Evolutionary conservation across 2,888 invertebrate genomes (phyloP).

Genomic region (Lycocerus yunnanus): DNA sequence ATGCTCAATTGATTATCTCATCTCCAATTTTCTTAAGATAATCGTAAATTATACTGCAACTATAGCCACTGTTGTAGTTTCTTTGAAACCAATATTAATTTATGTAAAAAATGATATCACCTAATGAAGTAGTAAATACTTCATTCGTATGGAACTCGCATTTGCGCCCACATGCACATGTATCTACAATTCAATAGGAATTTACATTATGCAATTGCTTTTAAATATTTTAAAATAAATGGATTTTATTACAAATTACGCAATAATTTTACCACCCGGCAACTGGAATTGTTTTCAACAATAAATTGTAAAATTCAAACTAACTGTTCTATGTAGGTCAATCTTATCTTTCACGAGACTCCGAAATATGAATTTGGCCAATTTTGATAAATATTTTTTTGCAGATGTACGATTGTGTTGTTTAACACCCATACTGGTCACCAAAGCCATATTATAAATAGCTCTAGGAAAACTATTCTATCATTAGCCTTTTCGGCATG

Average conservation of each 20-base stretch:
- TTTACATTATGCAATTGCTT: background rate
- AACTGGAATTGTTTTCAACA: background rate
- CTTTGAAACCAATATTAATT: background rate
- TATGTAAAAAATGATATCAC: background rate
- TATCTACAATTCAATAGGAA: background rate
- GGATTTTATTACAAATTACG: background rate
- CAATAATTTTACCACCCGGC: background rate
- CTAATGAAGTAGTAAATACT: background rate
- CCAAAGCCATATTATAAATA: slow-evolving; percentile 84
- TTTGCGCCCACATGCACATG: background rate
- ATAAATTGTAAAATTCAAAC: background rate
- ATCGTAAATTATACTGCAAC: background rate
- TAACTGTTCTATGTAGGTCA: background rate
- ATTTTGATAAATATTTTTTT: slow-evolving; percentile 45
- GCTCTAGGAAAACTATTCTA: slow-evolving; percentile 88
- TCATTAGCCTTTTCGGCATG: slow-evolving; percentile 91
- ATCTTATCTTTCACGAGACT: background rate
- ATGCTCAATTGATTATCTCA: background rate
- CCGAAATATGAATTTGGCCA: background rate
- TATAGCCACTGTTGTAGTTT: background rate
- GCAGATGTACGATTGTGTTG: slow-evolving; percentile 92
- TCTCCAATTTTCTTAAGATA: background rate
- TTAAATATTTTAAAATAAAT: background rate
- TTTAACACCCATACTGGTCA: slow-evolving; percentile 88
- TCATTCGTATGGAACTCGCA: background rate